Base-by-base conservation (phyloP, 2,113 vertebrate species). In the Rissa tridactyla region DNA sequence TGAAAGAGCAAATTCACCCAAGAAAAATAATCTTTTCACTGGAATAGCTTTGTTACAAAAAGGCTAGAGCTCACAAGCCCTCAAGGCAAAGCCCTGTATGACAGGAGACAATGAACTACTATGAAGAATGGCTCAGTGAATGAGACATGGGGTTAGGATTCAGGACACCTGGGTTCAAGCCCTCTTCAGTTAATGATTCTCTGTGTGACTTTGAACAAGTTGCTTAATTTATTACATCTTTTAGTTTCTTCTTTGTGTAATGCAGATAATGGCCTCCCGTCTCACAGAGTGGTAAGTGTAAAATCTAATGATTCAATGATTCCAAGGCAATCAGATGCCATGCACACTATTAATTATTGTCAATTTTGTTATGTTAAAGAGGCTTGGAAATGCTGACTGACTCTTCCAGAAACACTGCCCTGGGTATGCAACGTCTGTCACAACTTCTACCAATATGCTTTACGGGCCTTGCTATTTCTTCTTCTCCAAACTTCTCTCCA, bases 111-210 rank as follows among this genome's bases (percentile, higher is more conserved):
- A 85, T 73, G 83, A 94, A 42, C 86, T 69, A 51, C 70, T 20
- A 55, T 89, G 78, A 96, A 87, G 81, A n/a, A 91, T 90, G 49
- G 71, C 57, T 85, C 12, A 72, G 81, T 72, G 88, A 95, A 94
- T 69, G 75, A 95, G 84, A 65, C n/a, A 11, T 10, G 13, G 54
- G 62, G 54, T 69, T 91, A 84, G 91, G 66, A 91, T 82, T 87
- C 65, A 73, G 88, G 81, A 95, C 86, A 97, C 91, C 88, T 92
- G 91, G 73, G 86, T 89, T 95, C 83, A 87, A 89, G 91, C 51
- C 51, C 78, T 92, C 86, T 91, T 88, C 75, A 94, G 58, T 82
- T 91, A 95, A 96, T 96, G 88, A 96, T 90, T 96, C 70, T 89
- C 89, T 91, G 58, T 60, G 62, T 90, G 95, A 82, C 66, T 94